Base-by-base conservation (phyloP, 2,113 vertebrate species). In the Gobius niger region DNA sequence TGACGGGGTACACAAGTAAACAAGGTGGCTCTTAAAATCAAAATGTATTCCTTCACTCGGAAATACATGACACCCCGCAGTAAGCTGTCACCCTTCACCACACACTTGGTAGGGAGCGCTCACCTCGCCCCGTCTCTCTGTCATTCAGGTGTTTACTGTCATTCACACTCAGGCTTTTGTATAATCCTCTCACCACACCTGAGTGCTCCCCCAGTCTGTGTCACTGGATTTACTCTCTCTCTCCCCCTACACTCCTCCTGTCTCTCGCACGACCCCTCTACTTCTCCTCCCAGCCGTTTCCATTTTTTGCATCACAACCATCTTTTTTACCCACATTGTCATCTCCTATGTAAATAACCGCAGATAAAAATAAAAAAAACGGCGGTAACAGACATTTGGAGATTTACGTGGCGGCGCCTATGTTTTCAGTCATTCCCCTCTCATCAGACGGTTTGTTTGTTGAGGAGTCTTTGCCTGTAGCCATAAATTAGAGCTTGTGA, bases 141-240 rank as follows among this genome's bases (percentile, higher is more conserved):
- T 90, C 91, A 90, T 88, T 91, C 87, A 91, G 89, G 87, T 91
- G 91, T 90, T 89, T 90, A 90, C 88, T 89, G 87, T 90, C 90
- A 91, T 91, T 90, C 87, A 90, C 88, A 82, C 89, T 91, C 81
- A 86, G 85, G 87, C 82, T 89, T 91, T 90, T 89, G 87, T 89
- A 85, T 91, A 91, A 92, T 89, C 89, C 89, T 87, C 88, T 90
- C 88, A 89, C 86, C 91, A 91, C 87, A 91, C 90, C 90, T 91
- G 87, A 91, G 85, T 83, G 87, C 89, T 86, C 83, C 82, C 82
- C 76, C 83, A 81, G 88, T 89, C 85, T 81, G 78, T 91, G 85
- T 89, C 88, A 85, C 77, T 90, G 88, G 90, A 87, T 89, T 90
- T 88, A 85, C 80, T 57, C 67, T 46, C 76, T 41, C 70, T 13